These are phyloP conservation scores for Periophthalmus magnuspinnatus DNA, from an alignment of 2,797 vertebrate genomes.

Conservation along the genomic window DNA sequence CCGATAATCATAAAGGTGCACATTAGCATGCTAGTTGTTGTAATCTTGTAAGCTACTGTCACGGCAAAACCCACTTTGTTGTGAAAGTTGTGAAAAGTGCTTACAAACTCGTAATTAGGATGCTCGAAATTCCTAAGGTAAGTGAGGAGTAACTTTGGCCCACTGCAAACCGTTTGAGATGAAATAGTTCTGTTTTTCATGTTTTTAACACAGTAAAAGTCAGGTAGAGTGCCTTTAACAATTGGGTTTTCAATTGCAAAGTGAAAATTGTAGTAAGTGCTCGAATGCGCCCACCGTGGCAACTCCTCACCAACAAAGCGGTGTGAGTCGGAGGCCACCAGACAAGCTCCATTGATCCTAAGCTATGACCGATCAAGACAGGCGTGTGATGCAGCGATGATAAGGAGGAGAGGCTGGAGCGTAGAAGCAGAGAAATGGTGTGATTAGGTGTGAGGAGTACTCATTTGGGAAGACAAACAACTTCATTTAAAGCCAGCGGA, in stretches of 20 bases:
- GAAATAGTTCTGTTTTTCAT: too few species aligned
- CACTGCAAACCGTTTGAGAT: too few species aligned
- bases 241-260: neutral
- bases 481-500: constrained; percentile 66
- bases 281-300: neutral
- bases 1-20: too few species aligned
- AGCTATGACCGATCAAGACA: constrained; percentile 50
- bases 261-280: neutral
- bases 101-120: too few species aligned
- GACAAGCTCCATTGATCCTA: constrained; percentile 53
- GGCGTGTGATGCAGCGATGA: constrained; percentile 45
- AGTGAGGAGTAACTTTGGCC: too few species aligned
- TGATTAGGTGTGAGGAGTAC: constrained; percentile 52
- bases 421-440: constrained; percentile 42
- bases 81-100: too few species aligned
- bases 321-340: constrained; percentile 51
- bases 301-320: constrained; percentile 1
- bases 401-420: constrained; percentile 37
- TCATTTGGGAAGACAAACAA: constrained; percentile 70
- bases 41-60: too few species aligned
- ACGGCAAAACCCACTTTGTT: too few species aligned
- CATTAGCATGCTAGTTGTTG: too few species aligned
- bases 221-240: neutral
- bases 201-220: too few species aligned
- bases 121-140: too few species aligned